A percentile compares a stretch with the other conserved stretches of the same genome.
Evolutionary conservation across 1,140 invertebrate species (phyloP).

Genomic region (Odontomachus brunneus): DNA sequence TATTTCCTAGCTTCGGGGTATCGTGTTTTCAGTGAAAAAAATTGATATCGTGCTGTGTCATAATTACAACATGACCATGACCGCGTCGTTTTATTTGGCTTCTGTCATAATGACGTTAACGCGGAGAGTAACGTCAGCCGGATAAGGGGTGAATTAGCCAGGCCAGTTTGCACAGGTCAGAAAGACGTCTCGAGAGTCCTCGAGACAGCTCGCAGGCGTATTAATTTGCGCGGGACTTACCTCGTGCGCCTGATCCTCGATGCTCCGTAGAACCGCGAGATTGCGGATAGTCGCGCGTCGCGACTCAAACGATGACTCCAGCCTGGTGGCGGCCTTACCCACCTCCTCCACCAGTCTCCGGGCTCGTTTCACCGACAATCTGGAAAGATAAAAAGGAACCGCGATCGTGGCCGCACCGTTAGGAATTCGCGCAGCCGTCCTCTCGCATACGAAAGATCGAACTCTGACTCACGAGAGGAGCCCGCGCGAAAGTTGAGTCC

Average conservation of each 20-base stretch:
- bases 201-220: not conserved
- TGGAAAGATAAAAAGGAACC: slow-evolving; percentile 70
- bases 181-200: not conserved
- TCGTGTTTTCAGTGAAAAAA: too few species aligned
- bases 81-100: not conserved
- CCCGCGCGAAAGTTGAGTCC: not conserved
- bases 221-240: slow-evolving; percentile 74
- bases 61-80: too few species aligned
- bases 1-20: too few species aligned
- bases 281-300: slow-evolving; percentile 83
- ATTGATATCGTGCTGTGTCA: too few species aligned
- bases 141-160: slow-evolving; percentile 1
- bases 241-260: slow-evolving; percentile 84
- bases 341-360: slow-evolving; percentile 83
- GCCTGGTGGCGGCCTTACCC: slow-evolving; percentile 82
- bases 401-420: slow-evolving; percentile 63
- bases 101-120: slow-evolving; percentile 1
- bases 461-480: slow-evolving; percentile 27
- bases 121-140: not conserved
- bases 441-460: slow-evolving; percentile 55
- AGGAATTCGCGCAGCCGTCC: slow-evolving; percentile 51
- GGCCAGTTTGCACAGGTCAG: not conserved
- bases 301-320: slow-evolving; percentile 84
- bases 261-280: slow-evolving; percentile 82
- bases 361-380: slow-evolving; percentile 81